Evolutionary conservation across 2,113 vertebrate species (phyloP), one percentile per base, ranked within the genome.

Genomic region (Empidonax traillii): DNA sequence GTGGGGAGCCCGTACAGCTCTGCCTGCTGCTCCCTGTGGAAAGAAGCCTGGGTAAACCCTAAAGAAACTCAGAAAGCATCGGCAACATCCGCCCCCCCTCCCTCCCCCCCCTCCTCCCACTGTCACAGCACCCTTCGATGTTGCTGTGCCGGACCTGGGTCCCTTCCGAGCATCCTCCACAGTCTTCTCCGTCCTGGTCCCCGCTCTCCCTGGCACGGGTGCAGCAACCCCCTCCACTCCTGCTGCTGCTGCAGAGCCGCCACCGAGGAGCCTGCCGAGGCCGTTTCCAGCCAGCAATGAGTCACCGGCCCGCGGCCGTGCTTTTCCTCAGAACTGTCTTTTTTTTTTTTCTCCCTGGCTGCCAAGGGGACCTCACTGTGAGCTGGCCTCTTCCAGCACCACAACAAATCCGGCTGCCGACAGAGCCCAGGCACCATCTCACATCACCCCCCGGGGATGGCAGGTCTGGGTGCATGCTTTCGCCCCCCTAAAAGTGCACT

Each of bases 211-310:
- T 91, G 85, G 73, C 87, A 72, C 10, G 10, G 85, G 31, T 8
- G 4, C 68, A 85, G 91, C 51, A 25, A 67, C 49, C 72, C 93
- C 71, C 85, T 94, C 66, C 6, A 18, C 78, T 80, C 61, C 65
- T 8, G 19, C 71, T 37, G 22, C 77, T n/a, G 49, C 93, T 2
- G 87, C 95, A 96, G 87, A 94, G 94, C 77, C 28, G 13, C 75
- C 79, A 56, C 58, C 0, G 17, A 94, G 92, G 73, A 80, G 66
- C 80, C 80, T 15, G 37, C 41, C 2, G 61, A 31, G 55, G 96
- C 88, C 2, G 61, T 46, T 89, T 84, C 95, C 88, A 92, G 89
- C 93, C 89, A 89, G 74, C 75, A 89, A 7, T 97, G 96, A 97
- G 94, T 97, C 97, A 97, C 90, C 55, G 8, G 91, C 87, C 91